Percentiles rank a stretch among this genome's conserved stretches.
These are phyloP conservation scores for Esox niger DNA, from an alignment of 2,113 vertebrate species.

Conservation along the genomic window DNA sequence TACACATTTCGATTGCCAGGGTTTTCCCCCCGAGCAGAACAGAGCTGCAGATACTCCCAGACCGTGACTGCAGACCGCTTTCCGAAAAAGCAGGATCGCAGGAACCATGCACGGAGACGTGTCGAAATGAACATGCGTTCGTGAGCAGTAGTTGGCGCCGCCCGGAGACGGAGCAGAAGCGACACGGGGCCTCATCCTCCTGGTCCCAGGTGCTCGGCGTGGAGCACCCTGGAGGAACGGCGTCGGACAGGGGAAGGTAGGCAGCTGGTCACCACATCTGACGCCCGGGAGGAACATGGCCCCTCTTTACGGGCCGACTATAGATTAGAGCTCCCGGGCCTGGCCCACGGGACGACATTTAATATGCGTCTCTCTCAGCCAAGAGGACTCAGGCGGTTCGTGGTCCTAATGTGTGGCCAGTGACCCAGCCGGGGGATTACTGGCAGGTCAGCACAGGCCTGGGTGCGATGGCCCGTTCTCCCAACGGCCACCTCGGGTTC, in stretches of 20 bases:
- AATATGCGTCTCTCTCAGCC: conserved; percentile 47
- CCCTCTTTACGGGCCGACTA: conserved; percentile 13
- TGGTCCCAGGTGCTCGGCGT: conserved; percentile 46
- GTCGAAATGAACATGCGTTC: conserved; percentile 42
- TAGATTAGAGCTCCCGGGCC: not conserved
- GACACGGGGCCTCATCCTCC: conserved; percentile 14
- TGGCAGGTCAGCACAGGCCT: conserved; percentile 35
- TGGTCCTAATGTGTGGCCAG: conserved; percentile 42
- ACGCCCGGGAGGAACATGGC: conserved; percentile 42
- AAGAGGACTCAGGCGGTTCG: conserved; percentile 43
- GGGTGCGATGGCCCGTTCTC: conserved; percentile 29
- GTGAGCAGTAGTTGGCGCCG: conserved; percentile 41
- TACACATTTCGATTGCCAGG: conserved; percentile 66
- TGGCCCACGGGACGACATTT: conserved; percentile 39
- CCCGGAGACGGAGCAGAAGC: conserved; percentile 16
- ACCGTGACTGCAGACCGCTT: conserved; percentile 33
- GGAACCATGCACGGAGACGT: conserved; percentile 53
- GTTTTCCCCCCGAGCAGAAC: conserved; percentile 47
- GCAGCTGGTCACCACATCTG: conserved; percentile 47
- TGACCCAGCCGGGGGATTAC: conserved; percentile 2
- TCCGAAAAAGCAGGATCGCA: conserved; percentile 38
- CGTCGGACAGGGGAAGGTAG: conserved; percentile 33
- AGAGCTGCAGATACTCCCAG: conserved; percentile 19
- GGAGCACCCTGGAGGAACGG: conserved; percentile 20
- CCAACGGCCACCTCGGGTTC: too few relatives aligned